A percentile compares a stretch with the other conserved stretches of the same genome.
Conservation (phyloP, 2,888 invertebrate species). For the Myopa testacea region DNA sequence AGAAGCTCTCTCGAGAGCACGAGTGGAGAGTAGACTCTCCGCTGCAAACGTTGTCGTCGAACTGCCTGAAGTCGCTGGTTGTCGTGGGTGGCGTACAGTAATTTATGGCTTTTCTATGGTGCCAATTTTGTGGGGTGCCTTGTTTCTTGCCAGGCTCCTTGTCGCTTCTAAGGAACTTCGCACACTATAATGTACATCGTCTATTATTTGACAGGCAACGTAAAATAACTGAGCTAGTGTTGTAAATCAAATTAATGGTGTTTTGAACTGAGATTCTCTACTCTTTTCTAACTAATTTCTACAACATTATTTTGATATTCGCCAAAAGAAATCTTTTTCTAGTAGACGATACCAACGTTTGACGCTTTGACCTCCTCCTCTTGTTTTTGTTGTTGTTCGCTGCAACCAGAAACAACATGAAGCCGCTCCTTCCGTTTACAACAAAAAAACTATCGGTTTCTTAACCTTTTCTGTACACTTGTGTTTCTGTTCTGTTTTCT, state of each 20-base stretch:
- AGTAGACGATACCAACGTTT: background rate
- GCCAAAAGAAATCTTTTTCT: too few relatives aligned
- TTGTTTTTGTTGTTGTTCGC: background rate
- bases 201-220: background rate
- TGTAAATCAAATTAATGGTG: too few relatives aligned
- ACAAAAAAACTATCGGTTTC: too few relatives aligned
- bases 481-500: background rate
- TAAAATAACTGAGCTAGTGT: too few relatives aligned
- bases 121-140: conserved; percentile 10
- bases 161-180: background rate
- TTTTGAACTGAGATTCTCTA: too few relatives aligned
- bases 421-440: too few relatives aligned
- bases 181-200: background rate
- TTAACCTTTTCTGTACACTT: too few relatives aligned
- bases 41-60: conserved; percentile 16
- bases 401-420: too few relatives aligned
- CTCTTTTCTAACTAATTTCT: too few relatives aligned
- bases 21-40: too few relatives aligned
- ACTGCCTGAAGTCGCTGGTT: background rate
- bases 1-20: too few relatives aligned
- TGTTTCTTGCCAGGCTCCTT: background rate
- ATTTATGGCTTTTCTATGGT: conserved; percentile 14
- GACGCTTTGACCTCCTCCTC: background rate
- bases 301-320: too few relatives aligned
- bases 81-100: conserved; percentile 17